A percentile compares a stretch with the other conserved stretches of the same genome.
phyloP scores from a whole-genome alignment of 2,797 vertebrate species.

The Scolopax rusticola region DNA sequence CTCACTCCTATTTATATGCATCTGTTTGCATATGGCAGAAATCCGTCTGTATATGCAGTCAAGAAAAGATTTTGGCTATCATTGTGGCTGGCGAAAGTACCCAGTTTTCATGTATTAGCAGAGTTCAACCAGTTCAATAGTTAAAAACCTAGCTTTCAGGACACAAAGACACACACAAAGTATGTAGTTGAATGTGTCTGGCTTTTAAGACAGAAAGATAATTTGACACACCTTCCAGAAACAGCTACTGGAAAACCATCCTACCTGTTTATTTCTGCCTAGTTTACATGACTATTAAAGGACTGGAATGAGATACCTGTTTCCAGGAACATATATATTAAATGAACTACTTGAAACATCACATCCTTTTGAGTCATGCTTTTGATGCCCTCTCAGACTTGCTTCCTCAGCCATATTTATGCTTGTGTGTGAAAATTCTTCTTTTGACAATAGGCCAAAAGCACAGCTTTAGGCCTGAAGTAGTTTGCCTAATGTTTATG shows the following conservation, averaged over 20 bases:
- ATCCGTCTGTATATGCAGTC: background rate
- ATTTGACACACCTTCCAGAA: background rate
- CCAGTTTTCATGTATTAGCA: background rate
- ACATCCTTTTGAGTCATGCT: background rate
- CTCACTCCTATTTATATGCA: background rate
- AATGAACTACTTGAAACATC: background rate
- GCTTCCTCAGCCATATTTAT: background rate
- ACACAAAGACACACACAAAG: background rate
- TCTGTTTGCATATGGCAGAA: background rate
- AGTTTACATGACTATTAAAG: background rate
- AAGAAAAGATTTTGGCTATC: background rate
- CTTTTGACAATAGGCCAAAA: background rate
- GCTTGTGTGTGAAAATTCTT: background rate
- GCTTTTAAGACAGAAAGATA: background rate
- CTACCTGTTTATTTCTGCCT: background rate
- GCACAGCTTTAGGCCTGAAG: background rate
- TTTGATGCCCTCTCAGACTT: background rate
- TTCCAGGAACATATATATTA: background rate
- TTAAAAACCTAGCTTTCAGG: background rate
- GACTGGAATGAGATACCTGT: background rate
- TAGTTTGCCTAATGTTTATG: background rate
- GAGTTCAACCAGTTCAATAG: background rate
- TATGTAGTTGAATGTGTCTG: background rate
- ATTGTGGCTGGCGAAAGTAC: background rate
- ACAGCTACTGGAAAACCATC: background rate